Conservation (phyloP, 2,113 vertebrate genomes). For the Sapajus apella region DNA sequence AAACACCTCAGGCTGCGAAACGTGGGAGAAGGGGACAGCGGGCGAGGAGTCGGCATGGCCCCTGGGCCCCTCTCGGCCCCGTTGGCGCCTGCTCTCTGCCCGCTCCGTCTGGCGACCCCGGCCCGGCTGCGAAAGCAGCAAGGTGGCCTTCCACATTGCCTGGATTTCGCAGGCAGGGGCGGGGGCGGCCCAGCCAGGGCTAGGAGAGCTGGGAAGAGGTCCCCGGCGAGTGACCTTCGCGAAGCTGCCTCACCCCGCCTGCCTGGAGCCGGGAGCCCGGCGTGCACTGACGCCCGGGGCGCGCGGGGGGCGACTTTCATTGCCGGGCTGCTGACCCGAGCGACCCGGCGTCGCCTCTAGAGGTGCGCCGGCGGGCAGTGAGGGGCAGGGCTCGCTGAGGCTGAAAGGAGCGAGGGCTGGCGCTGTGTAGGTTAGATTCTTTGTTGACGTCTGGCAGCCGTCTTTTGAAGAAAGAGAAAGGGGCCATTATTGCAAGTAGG, state of each 20-base stretch:
- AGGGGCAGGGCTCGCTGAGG: not conserved
- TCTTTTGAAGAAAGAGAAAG: not conserved
- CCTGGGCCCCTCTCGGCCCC: no score
- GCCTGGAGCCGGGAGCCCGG: not conserved
- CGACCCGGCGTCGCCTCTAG: not conserved
- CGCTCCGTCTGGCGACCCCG: not conserved
- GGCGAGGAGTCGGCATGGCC: not conserved
- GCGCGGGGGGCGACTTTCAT: not conserved
- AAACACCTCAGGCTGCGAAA: not conserved
- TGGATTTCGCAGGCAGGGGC: no score
- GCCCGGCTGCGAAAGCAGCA: no score
- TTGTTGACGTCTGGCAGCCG: not conserved
- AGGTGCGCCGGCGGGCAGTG: not conserved
- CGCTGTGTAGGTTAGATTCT: not conserved
- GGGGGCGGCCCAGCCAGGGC: no score
- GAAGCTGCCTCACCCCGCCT: not conserved
- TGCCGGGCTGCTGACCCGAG: not conserved
- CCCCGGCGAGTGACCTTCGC: not conserved
- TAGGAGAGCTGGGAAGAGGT: not conserved
- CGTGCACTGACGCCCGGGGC: not conserved
- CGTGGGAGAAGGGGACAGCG: not conserved
- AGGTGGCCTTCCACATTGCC: not conserved
- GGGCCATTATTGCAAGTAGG: not conserved
- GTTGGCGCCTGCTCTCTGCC: not conserved
- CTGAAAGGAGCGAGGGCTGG: not conserved